Conservation (phyloP, 2,113 vertebrate species). For the Tragelaphus buxtoni region DNA sequence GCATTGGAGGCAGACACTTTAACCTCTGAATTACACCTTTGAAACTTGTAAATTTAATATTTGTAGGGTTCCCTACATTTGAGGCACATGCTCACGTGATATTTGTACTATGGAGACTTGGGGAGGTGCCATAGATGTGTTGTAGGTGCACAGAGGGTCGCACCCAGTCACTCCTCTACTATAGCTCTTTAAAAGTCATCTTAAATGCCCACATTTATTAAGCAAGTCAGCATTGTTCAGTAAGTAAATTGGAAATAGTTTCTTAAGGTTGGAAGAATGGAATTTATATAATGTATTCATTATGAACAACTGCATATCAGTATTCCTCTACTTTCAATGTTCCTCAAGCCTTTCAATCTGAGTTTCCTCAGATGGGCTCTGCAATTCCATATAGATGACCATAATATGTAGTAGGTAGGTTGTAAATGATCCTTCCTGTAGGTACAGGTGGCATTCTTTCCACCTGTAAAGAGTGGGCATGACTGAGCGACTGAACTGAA, state of each 20-base stretch:
- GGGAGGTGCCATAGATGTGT: not conserved
- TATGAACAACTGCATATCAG: not conserved
- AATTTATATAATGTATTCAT: not conserved
- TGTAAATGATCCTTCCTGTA: not conserved
- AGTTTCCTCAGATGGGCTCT: not conserved
- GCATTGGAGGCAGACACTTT: too few relatives aligned
- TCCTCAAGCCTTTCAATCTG: not conserved
- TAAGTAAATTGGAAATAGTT: not conserved
- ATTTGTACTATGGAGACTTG: not conserved
- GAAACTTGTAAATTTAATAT: not conserved
- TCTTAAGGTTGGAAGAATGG: not conserved
- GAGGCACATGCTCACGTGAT: not conserved
- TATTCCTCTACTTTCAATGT: too few relatives aligned
- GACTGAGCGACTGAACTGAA: too few relatives aligned
- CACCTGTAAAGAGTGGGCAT: too few relatives aligned
- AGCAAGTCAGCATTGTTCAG: not conserved
- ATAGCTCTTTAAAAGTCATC: not conserved
- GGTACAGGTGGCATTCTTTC: not conserved
- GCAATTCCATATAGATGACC: not conserved
- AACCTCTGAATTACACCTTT: not conserved
- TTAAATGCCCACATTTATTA: not conserved
- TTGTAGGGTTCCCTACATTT: not conserved
- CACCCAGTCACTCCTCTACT: not conserved
- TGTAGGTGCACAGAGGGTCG: fast-evolving
- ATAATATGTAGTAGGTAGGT: not conserved